Percentiles rank a stretch among this genome's conserved stretches.
Evolutionary conservation across 2,888 invertebrate genomes (phyloP).

Genomic region (Galerucella calmariensis): DNA sequence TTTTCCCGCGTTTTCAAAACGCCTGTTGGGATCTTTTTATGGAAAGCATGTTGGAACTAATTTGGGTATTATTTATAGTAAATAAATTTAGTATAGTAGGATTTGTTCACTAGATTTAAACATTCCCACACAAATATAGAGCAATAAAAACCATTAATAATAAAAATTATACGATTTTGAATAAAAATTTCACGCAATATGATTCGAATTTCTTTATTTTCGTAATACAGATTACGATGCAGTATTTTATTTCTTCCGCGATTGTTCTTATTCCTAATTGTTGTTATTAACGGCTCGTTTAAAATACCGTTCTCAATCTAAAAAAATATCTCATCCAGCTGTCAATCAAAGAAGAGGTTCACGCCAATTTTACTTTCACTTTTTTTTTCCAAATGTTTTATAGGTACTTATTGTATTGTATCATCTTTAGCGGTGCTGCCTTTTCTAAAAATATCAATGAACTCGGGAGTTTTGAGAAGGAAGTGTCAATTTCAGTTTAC

Average conservation of each 20-base stretch:
- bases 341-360: not conserved
- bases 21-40: too few species aligned
- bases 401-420: too few species aligned
- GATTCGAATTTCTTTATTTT: constrained; percentile 30
- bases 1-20: too few species aligned
- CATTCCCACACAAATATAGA: constrained; percentile 2
- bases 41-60: not conserved
- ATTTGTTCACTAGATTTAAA: not conserved
- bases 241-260: constrained; percentile 23
- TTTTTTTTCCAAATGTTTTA: not conserved
- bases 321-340: not conserved
- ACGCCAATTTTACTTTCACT: not conserved
- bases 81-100: not conserved
- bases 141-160: constrained; percentile 18
- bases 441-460: too few species aligned
- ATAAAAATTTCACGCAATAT: constrained; percentile 31
- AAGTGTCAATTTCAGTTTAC: too few species aligned
- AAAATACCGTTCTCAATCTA: not conserved
- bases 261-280: constrained; percentile 7
- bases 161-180: constrained; percentile 29
- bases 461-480: too few species aligned
- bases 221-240: constrained; percentile 19
- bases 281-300: constrained; percentile 11
- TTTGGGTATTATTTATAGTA: not conserved
- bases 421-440: too few species aligned